Evolutionary conservation across 2,113 vertebrate genomes (phyloP).

Genomic region (Lycaon pictus): DNA sequence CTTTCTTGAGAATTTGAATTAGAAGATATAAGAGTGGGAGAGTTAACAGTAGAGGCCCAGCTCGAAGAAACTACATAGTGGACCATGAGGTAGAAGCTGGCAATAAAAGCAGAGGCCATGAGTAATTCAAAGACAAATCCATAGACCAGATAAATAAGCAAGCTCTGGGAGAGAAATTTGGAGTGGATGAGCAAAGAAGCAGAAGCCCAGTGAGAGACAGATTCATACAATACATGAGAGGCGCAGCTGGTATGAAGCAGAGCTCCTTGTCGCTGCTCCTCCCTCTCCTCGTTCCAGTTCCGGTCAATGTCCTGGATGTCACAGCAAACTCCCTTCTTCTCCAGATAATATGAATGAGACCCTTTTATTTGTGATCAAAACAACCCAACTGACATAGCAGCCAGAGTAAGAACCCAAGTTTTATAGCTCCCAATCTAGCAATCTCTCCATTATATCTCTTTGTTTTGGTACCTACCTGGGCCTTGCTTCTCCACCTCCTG

Average conservation of each 20-base stretch:
- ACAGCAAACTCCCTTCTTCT: neutral
- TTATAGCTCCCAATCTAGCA: neutral
- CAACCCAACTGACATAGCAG: neutral
- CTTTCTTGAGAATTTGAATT: constrained; percentile 17
- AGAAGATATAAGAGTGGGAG: neutral
- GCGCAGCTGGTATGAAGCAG: neutral
- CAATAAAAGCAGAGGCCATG: neutral
- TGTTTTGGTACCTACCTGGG: neutral
- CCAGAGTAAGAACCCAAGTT: neutral
- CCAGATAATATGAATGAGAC: neutral
- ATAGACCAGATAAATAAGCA: neutral
- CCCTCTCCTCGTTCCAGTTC: neutral
- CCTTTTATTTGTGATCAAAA: neutral
- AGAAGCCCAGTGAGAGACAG: neutral
- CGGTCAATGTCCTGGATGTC: neutral
- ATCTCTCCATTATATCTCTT: neutral
- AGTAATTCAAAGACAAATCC: neutral
- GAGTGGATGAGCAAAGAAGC: neutral
- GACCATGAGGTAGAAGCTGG: neutral
- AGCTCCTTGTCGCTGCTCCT: neutral
- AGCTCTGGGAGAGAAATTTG: neutral
- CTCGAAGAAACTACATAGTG: neutral
- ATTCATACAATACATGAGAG: neutral
- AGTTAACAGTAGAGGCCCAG: neutral
- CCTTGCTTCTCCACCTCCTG: neutral